A percentile compares a stretch with the other conserved stretches of the same genome.
Conservation (phyloP, 2,797 vertebrate species). For the Anableps anableps region DNA sequence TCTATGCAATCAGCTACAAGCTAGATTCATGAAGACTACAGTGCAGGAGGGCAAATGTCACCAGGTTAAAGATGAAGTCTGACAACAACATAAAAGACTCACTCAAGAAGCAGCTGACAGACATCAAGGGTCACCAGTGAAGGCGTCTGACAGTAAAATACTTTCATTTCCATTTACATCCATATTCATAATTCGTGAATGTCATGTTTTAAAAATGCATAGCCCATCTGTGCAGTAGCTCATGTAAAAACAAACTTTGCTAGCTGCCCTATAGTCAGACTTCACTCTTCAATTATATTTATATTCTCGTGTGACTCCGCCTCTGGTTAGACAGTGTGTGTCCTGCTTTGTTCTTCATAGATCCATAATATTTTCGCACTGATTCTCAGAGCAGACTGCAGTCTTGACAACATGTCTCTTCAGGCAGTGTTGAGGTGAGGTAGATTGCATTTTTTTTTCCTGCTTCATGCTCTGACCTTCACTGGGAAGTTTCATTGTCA, state of each 20-base stretch:
- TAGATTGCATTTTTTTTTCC: slow-evolving; percentile 58
- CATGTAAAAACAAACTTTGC: slow-evolving; percentile 66
- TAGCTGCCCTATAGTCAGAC: slow-evolving; percentile 62
- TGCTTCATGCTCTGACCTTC: slow-evolving; percentile 25
- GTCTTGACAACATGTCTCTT: slow-evolving; percentile 27
- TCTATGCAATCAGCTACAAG: neutral
- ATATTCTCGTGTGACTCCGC: slow-evolving; percentile 37
- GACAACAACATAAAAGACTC: neutral
- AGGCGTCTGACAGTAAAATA: neutral
- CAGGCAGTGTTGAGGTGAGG: slow-evolving; percentile 63
- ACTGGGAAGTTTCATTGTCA: slow-evolving; percentile 22
- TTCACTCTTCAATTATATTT: slow-evolving; percentile 46
- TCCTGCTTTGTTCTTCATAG: slow-evolving; percentile 30
- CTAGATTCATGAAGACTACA: neutral
- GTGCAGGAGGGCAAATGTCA: neutral
- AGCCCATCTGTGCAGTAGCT: slow-evolving; percentile 66
- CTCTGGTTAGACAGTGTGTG: slow-evolving; percentile 31
- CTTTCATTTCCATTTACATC: slow-evolving; percentile 25
- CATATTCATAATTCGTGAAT: slow-evolving; percentile 47
- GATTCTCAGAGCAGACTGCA: slow-evolving; percentile 19
- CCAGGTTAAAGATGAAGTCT: neutral
- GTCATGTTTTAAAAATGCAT: slow-evolving; percentile 68
- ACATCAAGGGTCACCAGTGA: neutral
- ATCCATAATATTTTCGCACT: slow-evolving; percentile 28
- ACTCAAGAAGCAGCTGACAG: neutral